Percentiles rank a stretch among this genome's conserved stretches.
Evolutionary conservation across 2,113 vertebrate species (phyloP).

Genomic region (Manacus vitellinus): DNA sequence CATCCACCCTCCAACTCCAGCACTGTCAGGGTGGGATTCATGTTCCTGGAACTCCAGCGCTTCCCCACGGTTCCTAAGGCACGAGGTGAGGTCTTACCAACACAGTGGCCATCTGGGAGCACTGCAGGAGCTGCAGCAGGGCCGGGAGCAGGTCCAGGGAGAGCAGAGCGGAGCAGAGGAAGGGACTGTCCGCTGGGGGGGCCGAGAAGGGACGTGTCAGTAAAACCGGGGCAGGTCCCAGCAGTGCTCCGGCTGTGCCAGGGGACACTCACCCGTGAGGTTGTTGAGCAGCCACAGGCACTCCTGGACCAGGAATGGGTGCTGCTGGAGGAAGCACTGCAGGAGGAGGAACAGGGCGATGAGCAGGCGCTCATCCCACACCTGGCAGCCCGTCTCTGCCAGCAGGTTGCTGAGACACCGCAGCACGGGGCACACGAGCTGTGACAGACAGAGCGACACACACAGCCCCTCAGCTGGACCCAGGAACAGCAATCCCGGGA

Average conservation of each 20-base stretch:
- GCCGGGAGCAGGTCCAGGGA: constrained; percentile 80
- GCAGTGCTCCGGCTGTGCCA: background rate
- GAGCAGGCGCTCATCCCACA: constrained; percentile 75
- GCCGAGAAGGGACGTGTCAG: background rate
- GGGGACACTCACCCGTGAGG: constrained; percentile 82
- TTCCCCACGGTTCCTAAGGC: too few relatives aligned
- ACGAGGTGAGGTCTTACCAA: constrained; percentile 72
- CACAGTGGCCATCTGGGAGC: constrained; percentile 79
- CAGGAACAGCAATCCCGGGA: accelerated
- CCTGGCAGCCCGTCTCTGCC: constrained; percentile 32
- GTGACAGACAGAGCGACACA: background rate
- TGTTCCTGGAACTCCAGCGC: accelerated
- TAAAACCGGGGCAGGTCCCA: accelerated
- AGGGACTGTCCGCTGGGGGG: constrained; percentile 76
- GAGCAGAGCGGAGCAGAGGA: constrained; percentile 82
- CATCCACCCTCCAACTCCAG: background rate
- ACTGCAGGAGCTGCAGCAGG: constrained; percentile 83
- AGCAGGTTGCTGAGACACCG: constrained; percentile 90
- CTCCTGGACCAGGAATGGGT: constrained; percentile 83
- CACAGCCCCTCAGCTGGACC: accelerated
- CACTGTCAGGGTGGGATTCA: accelerated
- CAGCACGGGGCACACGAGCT: constrained; percentile 90
- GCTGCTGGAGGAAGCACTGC: constrained; percentile 76
- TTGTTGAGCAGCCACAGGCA: constrained; percentile 93
- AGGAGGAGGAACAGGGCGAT: constrained; percentile 83